Base-by-base conservation (phyloP, 2,888 invertebrate species). In the Poecilus cupreus region DNA sequence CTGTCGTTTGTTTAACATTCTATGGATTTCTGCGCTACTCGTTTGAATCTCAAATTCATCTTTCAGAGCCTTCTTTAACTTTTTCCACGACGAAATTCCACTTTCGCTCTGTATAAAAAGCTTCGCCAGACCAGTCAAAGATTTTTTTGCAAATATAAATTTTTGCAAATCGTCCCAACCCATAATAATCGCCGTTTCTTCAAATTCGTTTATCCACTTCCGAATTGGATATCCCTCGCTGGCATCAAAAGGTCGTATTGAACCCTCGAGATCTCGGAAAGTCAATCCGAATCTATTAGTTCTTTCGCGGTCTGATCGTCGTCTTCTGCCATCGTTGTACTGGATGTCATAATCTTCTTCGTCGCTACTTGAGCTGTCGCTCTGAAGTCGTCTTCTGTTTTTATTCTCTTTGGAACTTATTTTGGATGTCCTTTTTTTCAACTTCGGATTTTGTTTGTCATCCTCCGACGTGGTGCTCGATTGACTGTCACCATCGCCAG, bases 151-250 rank as follows among this genome's bases (percentile, higher is more conserved):
- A 16, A 74, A 82, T 11, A 83, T 57, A 18, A 82, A 79, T 18
- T 24, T 82, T 43, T 82, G 80, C 57, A 83, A 32, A 16, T 77
- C 74, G 20, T 76, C 57, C 83, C 80, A 83, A 22, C 39, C 60
- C 74, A 80, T 78, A 1, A 82, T 3, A 1, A 22, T 22, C 1
- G 81, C 78, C 4, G 57, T 80, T 16, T 82, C 83, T 46, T 82
- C 82, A 16, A 83, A 82, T 4, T 82, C 82, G 10, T 60, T n/a
- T 18, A 83, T 82, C 83, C 83, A 83, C 24, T 81, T 78, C 3
- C 60, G 51, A 13, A 82, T 39, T 0, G 78, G 74, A 18, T 39
- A 79, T 11, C 37, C 78, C 3, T 77, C 18, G 6, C 20, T 74
- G 37, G 77, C 78, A n/a, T 37, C 64, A 39, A 68, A 70, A 4